Evolutionary conservation across 1,140 invertebrate genomes (phyloP).

Genomic region (Ladona fulva): DNA sequence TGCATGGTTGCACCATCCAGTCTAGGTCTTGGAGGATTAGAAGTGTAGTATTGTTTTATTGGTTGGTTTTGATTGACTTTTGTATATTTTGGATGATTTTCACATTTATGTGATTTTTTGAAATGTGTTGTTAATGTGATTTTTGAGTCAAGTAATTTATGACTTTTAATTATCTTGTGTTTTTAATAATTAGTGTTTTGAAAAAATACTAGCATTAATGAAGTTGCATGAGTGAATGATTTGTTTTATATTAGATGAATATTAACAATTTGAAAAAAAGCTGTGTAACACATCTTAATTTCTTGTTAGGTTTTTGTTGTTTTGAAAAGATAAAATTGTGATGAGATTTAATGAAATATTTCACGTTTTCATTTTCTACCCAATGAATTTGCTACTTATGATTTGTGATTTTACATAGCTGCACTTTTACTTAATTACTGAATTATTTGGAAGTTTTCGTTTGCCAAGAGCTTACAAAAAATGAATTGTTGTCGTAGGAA

Average conservation of each 20-base stretch:
- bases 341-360: not conserved
- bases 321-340: conserved; percentile 4
- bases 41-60: conserved; percentile 3
- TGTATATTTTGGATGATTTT: not conserved
- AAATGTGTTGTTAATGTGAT: not conserved
- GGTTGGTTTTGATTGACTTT: not conserved
- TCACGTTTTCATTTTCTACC: not conserved
- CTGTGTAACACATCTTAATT: not conserved
- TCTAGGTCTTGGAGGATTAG: not conserved
- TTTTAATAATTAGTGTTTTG: not conserved
- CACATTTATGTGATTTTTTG: not conserved
- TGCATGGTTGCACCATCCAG: not conserved
- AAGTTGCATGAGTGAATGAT: not conserved
- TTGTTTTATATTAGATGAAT: not conserved
- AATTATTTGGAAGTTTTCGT: too few relatives aligned
- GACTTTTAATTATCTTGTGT: not conserved
- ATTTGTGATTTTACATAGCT: too few relatives aligned
- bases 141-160: conserved; percentile 11
- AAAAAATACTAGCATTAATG: not conserved
- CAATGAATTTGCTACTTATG: not conserved
- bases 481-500: too few relatives aligned
- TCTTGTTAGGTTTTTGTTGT: conserved; percentile 10
- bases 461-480: too few relatives aligned
- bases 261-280: conserved; percentile 1
- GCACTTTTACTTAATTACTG: too few relatives aligned